Conservation (phyloP, 2,888 invertebrate species). For the Nudaria mundana region DNA sequence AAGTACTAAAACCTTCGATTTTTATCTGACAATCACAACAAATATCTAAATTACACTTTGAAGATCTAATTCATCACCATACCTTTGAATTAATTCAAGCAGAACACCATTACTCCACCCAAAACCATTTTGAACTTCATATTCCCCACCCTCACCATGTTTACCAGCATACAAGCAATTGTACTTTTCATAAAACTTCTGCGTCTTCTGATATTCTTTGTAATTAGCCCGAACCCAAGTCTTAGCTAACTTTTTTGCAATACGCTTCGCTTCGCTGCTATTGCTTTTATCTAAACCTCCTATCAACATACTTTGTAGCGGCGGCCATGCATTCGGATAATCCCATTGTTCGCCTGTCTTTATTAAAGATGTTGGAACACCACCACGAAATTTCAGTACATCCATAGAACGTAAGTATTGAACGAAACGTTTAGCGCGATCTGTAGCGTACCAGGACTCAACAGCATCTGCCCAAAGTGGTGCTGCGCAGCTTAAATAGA, state of each 20-base stretch:
- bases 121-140: slow-evolving; percentile 87
- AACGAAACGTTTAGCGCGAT: slow-evolving; percentile 76
- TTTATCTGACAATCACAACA: no score
- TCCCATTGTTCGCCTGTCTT: slow-evolving; percentile 90
- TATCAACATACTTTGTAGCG: slow-evolving; percentile 89
- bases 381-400: slow-evolving; percentile 82
- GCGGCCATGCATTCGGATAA: slow-evolving; percentile 93
- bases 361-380: slow-evolving; percentile 85
- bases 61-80: slow-evolving; percentile 49
- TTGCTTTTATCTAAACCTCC: slow-evolving; percentile 85
- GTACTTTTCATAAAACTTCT: slow-evolving; percentile 87
- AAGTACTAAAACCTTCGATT: no score
- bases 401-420: slow-evolving; percentile 78
- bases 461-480: slow-evolving; percentile 88
- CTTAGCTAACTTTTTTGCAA: slow-evolving; percentile 84
- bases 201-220: slow-evolving; percentile 76
- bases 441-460: slow-evolving; percentile 58
- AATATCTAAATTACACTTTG: neutral
- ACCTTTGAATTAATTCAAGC: slow-evolving; percentile 83
- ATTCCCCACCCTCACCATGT: slow-evolving; percentile 89
- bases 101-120: slow-evolving; percentile 90
- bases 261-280: slow-evolving; percentile 77
- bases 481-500: slow-evolving; percentile 86
- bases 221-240: slow-evolving; percentile 88
- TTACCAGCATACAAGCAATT: slow-evolving; percentile 83